Evolutionary conservation across 2,113 vertebrate genomes (phyloP).

Genomic region (Hippocampus abdominalis): DNA sequence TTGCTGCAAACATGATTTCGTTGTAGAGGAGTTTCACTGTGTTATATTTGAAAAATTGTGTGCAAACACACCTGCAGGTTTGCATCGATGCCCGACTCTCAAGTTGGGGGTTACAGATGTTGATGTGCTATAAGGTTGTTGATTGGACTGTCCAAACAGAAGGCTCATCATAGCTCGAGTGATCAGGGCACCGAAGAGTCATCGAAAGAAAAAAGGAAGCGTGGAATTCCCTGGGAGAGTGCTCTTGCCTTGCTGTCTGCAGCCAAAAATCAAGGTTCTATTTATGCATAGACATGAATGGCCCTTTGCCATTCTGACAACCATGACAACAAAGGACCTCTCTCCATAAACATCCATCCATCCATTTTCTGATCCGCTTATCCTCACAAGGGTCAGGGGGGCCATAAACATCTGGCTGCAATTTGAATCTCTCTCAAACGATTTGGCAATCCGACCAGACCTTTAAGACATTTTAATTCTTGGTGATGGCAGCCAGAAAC

Average conservation of each 20-base stretch:
- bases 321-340: constrained; percentile 1
- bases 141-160: not conserved
- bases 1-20: too few species aligned
- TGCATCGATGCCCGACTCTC: not conserved
- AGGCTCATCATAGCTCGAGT: not conserved
- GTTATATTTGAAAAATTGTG: not conserved
- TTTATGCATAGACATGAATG: not conserved
- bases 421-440: not conserved
- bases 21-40: not conserved
- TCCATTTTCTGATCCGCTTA: too few species aligned
- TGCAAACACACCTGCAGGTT: not conserved
- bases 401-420: not conserved
- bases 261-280: not conserved
- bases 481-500: not conserved
- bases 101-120: not conserved
- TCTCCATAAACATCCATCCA: too few species aligned
- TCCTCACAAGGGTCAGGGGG: too few species aligned
- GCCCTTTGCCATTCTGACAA: too few species aligned
- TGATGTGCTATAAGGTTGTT: not conserved
- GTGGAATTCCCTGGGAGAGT: not conserved
- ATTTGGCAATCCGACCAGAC: not conserved
- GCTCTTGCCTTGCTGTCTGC: not conserved
- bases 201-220: not conserved
- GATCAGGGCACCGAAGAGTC: not conserved
- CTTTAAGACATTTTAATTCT: not conserved